Base-by-base conservation (phyloP, 2,888 invertebrate genomes). In the Philereme transversata region DNA sequence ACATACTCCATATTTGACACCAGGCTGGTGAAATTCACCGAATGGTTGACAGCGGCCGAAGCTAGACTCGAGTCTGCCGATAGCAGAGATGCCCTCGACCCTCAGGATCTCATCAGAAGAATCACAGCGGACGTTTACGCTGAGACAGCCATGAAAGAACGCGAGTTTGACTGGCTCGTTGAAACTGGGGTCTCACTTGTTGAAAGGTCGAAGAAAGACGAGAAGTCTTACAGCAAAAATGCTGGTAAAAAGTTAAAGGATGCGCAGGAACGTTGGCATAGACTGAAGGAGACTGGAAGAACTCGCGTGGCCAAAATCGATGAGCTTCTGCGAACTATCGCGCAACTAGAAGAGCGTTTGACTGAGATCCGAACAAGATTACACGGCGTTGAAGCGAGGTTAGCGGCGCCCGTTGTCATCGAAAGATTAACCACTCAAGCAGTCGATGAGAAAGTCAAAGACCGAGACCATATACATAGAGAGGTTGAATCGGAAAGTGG, bases 131-230 rank as follows among this genome's bases (percentile, higher is more conserved):
- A 97, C 73, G 87, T 97, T 4, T 94, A 96, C 74, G 93, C 96
- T 0, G 97, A 97, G 81, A 95, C 97, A 73, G 92, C 94, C 1
- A 80, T 97, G 65, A 96, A 97, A 75, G 95, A 96, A 79, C 93
- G 95, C 4, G 97, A 97, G 80, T 94, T 95, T 47, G 95, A 95
- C 64, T 97, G 97, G 97, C 86, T 97, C 11, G 79, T 94, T 5
- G 93, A 93, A 64, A 95, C 95, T 0, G 97, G 97, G 0, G 90
- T 87, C 7, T 94, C 94, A 69, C 83, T 97, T 50, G 88, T 95
- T 8, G 93, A 94, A n/a, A 87, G 94, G 51, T 93, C 94, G 22
- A 95, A 94, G 58, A 93, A 94, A 58, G 94, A 95, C 61, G 94
- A 95, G 54, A 91, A 91, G 62, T 81, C 89, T 1, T 92, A 82